Base-by-base conservation (phyloP, 2,113 vertebrate species). In the Aspidoscelis tigris region DNA sequence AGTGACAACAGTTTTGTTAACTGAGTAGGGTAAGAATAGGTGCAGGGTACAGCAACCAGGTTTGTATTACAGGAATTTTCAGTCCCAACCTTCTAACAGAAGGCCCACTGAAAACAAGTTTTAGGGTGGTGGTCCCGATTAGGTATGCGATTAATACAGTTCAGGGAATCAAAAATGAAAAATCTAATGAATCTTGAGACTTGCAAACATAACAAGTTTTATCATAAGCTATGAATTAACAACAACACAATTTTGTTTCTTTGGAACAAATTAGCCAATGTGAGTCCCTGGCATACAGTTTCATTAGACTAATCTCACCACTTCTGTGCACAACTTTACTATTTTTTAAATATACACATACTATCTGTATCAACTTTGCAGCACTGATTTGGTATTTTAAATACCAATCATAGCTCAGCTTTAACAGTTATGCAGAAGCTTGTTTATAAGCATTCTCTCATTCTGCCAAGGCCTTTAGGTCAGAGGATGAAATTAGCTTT, bases 351-450 rank as follows among this genome's bases (percentile, higher is more conserved):
- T 61, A 39, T 70, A 33, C 4, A 0, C 1, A 0, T 10, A 20
- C 21, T 11, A 12, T 69, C 44, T 39, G 3, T 10, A n/a, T 33
- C 26, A 88, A 81, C 26, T 78, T 82, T 8, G 55, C 24, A 0
- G 84, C 84, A 73, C 80, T 44, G 83, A 87, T 26, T 61, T 61
- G 81, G 44, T 85, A 64, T 69, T 47, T 75, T 18, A 73, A 81
- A 58, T 84, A 78, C 24, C 81, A 43, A 65, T 6, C 84, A 8
- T 53, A 53, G 50, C 47, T 76, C 77, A 21, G 61, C 0, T 0
- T 26, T 83, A 90, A 55, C 39, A 84, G 50, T 7, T 14, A 64
- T n/a, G 65, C 41, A 82, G 8, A 87, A 81, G 14, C 41, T 7
- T 58, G 74, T 78, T 92, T 80, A 88, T 86, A 86, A 0, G 0